A percentile compares a stretch with the other conserved stretches of the same genome.
Evolutionary conservation across 2,113 vertebrate genomes (phyloP).

Genomic region (Spermophilus dauricus): DNA sequence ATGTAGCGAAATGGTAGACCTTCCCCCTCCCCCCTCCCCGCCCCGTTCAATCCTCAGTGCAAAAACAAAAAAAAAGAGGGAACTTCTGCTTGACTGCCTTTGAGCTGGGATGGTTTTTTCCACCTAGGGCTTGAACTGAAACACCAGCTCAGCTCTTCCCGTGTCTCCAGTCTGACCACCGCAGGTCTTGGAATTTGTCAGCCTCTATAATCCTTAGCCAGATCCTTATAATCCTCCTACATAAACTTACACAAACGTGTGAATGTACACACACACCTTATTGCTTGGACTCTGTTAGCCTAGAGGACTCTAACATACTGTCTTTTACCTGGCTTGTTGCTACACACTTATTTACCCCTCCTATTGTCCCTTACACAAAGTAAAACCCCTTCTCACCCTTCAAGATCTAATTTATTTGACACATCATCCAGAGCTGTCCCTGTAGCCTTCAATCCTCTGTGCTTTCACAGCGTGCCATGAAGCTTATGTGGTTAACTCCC

Average conservation of each 20-base stretch:
- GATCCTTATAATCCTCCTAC: background rate
- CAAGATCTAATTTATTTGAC: background rate
- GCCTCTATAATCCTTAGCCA: background rate
- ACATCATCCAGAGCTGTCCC: background rate
- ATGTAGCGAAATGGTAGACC: too few species aligned
- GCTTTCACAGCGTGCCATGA: background rate
- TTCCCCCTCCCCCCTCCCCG: too few species aligned
- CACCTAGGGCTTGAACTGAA: background rate
- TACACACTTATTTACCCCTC: background rate
- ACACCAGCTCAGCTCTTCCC: background rate
- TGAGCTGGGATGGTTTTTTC: background rate
- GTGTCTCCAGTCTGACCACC: background rate
- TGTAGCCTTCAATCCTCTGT: background rate
- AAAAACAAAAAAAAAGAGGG: too few species aligned
- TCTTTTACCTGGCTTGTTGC: background rate
- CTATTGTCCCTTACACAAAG: background rate
- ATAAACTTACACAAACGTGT: background rate
- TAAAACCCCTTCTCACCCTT: background rate
- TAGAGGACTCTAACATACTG: background rate
- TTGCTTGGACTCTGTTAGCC: background rate
- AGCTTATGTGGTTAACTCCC: background rate
- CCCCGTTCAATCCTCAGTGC: too few species aligned
- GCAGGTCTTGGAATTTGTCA: background rate
- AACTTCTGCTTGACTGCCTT: background rate
- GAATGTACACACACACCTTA: too few species aligned